Base-by-base conservation (phyloP, 1,140 invertebrate genomes). In the Himalopsyche phryganea region DNA sequence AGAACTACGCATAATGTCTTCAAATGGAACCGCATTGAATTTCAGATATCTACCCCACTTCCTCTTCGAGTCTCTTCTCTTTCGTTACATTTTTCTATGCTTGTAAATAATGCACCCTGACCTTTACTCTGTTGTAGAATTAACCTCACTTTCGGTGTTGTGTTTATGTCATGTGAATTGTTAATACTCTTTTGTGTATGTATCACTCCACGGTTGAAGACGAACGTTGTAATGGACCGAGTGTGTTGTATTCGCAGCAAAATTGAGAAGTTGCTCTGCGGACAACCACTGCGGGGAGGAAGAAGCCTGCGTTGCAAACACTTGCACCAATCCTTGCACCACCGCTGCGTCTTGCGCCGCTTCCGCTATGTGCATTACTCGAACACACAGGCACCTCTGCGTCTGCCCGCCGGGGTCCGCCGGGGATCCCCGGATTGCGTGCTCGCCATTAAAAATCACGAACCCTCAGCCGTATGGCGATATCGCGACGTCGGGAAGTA, bases 301-400 rank as follows among this genome's bases (percentile, higher is more conserved):
- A 71, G 75, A 83, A 68, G 80, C 81, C 68, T 89, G 86, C 77
- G 74, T 84, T 67, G 74, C 76, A 61, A 79, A 80, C 57, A 74
- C 77, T 71, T 89, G 87, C 74, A 71, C 78, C 68, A 82, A 87
- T 76, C 84, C 83, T 58, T 89, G 87, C 71, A 76, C 73, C 59
- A 70, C 70, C 50, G 68, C 57, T 88, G 85, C 77, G 78, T 82
- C 58, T 71, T 79, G 35, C 88, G 87, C 70, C 65, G 71, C 49
- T 46, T 58, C 56, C 46, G 50, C 56, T 23, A 41, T 23, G 13
- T 58, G 54, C 40, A 49, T 17, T 36, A 75, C 80, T 58, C 70
- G 74, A 69, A 75, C 76, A 67, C 83, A 85, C 54, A 41, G 54
- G 47, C 54, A 35, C 1, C 7, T 38, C 38, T 57, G 82, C 66